Evolutionary conservation across 2,113 vertebrate genomes (phyloP).

Genomic region (Pelecanoides urinatrix): DNA sequence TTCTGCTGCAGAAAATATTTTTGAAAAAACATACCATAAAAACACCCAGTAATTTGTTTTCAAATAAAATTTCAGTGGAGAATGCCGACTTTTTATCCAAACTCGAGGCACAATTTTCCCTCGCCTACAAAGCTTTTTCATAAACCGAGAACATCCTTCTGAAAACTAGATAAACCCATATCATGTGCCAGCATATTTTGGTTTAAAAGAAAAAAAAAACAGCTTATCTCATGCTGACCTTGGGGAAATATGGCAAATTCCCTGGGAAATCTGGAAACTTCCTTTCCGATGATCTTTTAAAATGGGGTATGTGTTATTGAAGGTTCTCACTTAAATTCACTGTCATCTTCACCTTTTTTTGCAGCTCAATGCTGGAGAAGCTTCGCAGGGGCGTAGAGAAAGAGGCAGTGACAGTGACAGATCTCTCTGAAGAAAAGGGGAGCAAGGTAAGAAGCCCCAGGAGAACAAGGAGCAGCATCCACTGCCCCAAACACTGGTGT

Average conservation of each 20-base stretch:
- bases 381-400: too few relatives aligned
- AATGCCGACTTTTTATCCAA: background rate
- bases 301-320: background rate
- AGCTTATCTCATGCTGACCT: background rate
- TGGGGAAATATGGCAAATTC: background rate
- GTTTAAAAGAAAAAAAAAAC: background rate
- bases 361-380: background rate
- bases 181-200: background rate
- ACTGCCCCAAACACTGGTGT: background rate
- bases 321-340: background rate
- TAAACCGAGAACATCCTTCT: background rate
- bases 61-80: background rate
- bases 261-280: background rate
- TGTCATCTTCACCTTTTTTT: background rate
- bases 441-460: background rate
- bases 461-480: background rate
- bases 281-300: background rate
- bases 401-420: background rate
- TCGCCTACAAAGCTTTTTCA: background rate
- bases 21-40: background rate
- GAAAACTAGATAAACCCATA: background rate
- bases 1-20: background rate
- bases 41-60: background rate
- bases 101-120: background rate
- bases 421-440: background rate